These are phyloP conservation scores for Atherinosoma microstoma DNA, from an alignment of 2,797 vertebrate genomes.

Conservation along the genomic window DNA sequence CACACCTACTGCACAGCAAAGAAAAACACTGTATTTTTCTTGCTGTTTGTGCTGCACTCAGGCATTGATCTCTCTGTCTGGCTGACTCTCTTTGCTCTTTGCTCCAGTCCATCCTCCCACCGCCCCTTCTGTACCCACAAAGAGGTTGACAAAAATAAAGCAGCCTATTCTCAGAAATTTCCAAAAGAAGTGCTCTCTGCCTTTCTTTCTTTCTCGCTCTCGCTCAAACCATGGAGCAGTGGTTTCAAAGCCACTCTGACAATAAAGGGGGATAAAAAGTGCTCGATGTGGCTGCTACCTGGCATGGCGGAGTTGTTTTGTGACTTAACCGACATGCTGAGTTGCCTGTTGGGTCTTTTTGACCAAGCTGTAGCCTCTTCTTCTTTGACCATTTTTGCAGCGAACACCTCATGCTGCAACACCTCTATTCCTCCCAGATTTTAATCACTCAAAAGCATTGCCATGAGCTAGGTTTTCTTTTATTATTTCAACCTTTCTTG, in stretches of 20 bases:
- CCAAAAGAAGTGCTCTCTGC: conserved; percentile 45
- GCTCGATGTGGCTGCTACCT: conserved; percentile 28
- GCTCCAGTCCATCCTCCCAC: conserved; percentile 37
- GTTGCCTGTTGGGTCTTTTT: conserved; percentile 35
- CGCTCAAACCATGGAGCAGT: conserved; percentile 29
- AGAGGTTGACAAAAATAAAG: conserved; percentile 61
- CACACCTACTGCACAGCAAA: conserved; percentile 36
- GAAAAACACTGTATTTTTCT: conserved; percentile 52
- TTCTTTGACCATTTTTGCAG: background rate
- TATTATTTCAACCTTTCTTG: background rate
- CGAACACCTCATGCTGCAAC: background rate
- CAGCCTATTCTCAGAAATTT: conserved; percentile 58
- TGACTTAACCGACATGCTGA: conserved; percentile 42
- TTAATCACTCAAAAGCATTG: background rate
- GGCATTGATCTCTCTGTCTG: conserved; percentile 63
- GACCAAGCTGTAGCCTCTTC: conserved; percentile 20
- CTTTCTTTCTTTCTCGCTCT: conserved; percentile 1
- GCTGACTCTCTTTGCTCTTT: conserved; percentile 37
- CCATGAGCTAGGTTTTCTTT: background rate
- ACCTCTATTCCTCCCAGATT: too few relatives aligned
- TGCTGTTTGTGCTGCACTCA: conserved; percentile 46
- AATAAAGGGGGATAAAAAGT: conserved; percentile 30
- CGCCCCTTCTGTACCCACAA: background rate
- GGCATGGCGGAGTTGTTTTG: conserved; percentile 33
- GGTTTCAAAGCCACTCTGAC: conserved; percentile 54